Conservation (phyloP, 2,888 invertebrate genomes). For the Drosophila longiperda region DNA sequence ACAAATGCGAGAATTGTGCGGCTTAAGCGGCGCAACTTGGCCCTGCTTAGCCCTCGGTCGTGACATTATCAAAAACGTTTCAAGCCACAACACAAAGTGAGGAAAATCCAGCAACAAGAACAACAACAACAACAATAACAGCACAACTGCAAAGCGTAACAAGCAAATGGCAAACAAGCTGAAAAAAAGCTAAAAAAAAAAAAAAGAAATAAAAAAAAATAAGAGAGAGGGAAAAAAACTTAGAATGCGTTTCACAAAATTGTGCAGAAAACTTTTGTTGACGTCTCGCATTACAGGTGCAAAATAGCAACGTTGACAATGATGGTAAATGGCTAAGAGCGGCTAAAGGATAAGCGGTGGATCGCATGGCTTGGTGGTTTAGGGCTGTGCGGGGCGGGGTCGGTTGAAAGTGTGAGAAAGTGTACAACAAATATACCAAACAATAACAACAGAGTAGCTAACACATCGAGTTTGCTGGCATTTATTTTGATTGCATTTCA, state of each 20-base stretch:
- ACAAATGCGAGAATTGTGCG: slow-evolving; percentile 57
- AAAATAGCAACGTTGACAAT: slow-evolving; percentile 43
- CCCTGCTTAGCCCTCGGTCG: slow-evolving; percentile 56
- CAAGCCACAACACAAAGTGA: slow-evolving; percentile 34
- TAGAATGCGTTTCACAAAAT: slow-evolving; percentile 60
- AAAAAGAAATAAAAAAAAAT: no score
- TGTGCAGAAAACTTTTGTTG: slow-evolving; percentile 64
- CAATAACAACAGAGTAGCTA: slow-evolving; percentile 10
- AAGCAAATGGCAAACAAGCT: slow-evolving; percentile 6
- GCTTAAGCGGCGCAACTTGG: slow-evolving; percentile 55
- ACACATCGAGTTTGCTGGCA: slow-evolving; percentile 44
- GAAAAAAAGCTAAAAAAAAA: not conserved
- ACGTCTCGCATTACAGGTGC: slow-evolving; percentile 66
- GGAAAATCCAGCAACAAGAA: slow-evolving; percentile 6
- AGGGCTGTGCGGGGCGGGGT: not conserved
- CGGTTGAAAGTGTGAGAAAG: not conserved
- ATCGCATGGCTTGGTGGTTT: not conserved
- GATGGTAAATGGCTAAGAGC: slow-evolving; percentile 15
- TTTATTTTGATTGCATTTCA: slow-evolving; percentile 60
- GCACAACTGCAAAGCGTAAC: slow-evolving; percentile 22
- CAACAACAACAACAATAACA: slow-evolving; percentile 7
- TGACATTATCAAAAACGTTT: slow-evolving; percentile 62
- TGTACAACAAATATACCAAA: slow-evolving; percentile 2
- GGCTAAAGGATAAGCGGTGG: not conserved
- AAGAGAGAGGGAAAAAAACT: not conserved